Conservation (phyloP, 2,888 invertebrate genomes). For the Phytoseiulus persimilis region DNA sequence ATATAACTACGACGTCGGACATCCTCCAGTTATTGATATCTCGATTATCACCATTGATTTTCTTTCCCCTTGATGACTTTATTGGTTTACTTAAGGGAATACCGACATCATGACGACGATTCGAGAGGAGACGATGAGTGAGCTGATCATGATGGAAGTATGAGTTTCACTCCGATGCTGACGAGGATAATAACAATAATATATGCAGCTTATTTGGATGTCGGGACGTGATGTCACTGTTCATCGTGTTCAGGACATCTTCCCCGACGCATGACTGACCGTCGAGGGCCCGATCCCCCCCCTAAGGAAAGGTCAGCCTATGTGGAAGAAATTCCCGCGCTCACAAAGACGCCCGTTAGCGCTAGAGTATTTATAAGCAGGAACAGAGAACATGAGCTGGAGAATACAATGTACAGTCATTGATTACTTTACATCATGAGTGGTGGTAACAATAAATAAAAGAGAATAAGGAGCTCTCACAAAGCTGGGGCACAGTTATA, state of each 20-base stretch:
- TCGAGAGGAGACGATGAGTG: background rate
- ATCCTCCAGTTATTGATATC: background rate
- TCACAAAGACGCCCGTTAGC: constrained; percentile 18
- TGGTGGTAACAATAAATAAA: background rate
- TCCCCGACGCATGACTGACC: background rate
- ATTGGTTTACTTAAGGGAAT: background rate
- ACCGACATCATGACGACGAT: background rate
- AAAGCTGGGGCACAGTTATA: background rate
- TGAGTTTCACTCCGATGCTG: background rate
- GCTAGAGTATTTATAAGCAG: constrained; percentile 32
- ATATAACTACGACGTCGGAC: background rate
- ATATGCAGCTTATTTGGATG: background rate
- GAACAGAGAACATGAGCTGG: background rate
- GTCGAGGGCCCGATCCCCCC: background rate
- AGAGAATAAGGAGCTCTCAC: background rate
- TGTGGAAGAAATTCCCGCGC: background rate
- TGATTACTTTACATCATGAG: background rate
- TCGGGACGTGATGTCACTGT: background rate
- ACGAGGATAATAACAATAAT: background rate
- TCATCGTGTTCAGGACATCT: background rate
- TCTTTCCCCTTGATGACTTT: background rate
- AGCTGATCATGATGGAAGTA: background rate
- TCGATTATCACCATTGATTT: background rate
- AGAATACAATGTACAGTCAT: background rate
- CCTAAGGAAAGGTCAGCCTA: background rate